Evolutionary conservation across 2,888 invertebrate species (phyloP).

Genomic region (Andricus quercusramuli): DNA sequence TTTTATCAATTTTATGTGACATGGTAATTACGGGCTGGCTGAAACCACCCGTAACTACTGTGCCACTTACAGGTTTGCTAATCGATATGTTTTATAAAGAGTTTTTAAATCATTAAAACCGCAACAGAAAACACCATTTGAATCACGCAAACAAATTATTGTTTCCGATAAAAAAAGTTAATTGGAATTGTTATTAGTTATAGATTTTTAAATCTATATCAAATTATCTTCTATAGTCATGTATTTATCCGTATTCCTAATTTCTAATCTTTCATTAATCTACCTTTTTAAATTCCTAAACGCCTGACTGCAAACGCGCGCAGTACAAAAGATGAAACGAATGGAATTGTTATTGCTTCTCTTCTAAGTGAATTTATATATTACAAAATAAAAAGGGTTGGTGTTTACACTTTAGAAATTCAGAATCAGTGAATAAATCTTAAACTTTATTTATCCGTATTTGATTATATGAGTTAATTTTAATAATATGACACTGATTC

Average conservation of each 20-base stretch:
- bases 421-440: neutral
- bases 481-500: neutral
- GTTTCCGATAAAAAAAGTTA: neutral
- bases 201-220: neutral
- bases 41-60: neutral
- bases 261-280: neutral
- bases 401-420: neutral
- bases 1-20: neutral
- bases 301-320: constrained; percentile 7
- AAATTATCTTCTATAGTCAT: neutral
- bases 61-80: neutral
- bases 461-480: neutral
- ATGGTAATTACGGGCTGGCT: neutral
- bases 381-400: neutral
- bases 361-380: neutral
- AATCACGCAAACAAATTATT: neutral
- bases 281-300: constrained; percentile 5
- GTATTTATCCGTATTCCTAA: neutral
- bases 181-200: neutral
- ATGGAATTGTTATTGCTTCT: constrained; percentile 9
- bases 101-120: constrained; percentile 9
- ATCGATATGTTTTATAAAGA: constrained; percentile 24
- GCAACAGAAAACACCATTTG: neutral
- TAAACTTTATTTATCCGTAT: neutral
- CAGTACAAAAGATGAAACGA: constrained; percentile 19